Evolutionary conservation across 2,797 vertebrate genomes (phyloP).

Genomic region (Parotocinclus haroldoi): DNA sequence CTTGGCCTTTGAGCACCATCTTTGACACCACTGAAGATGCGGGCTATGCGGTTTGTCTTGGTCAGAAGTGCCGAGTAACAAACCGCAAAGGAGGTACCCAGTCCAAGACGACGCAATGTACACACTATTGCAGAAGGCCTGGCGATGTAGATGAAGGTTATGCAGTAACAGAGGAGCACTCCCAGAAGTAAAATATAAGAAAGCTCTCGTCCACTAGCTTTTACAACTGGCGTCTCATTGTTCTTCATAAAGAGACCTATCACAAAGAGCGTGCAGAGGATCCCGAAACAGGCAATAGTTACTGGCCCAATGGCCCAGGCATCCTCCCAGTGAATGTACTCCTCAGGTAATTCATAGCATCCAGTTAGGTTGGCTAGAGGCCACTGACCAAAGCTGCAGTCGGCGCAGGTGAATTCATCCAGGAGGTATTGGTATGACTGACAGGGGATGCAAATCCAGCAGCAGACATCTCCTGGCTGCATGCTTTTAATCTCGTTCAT

Average conservation of each 20-base stretch:
- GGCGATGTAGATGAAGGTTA: constrained; percentile 94
- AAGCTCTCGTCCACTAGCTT: constrained; percentile 93
- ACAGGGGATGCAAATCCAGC: constrained; percentile 97
- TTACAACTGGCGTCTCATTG: constrained; percentile 92
- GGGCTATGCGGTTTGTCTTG: constrained; percentile 96
- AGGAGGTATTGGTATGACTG: constrained; percentile 90
- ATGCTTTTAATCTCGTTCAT: constrained; percentile 96
- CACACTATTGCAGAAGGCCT: constrained; percentile 91
- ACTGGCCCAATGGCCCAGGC: constrained; percentile 94
- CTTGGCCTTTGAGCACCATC: constrained; percentile 90
- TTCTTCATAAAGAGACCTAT: constrained; percentile 86
- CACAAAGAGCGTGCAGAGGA: constrained; percentile 87
- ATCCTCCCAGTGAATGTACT: constrained; percentile 95
- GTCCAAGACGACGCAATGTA: constrained; percentile 85
- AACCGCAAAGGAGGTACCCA: constrained; percentile 92
- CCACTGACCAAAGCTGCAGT: constrained; percentile 91
- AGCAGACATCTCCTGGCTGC: constrained; percentile 97
- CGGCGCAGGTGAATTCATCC: constrained; percentile 92
- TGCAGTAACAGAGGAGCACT: constrained; percentile 95
- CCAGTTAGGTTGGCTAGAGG: constrained; percentile 87
- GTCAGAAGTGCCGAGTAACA: constrained; percentile 96
- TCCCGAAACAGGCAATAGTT: constrained; percentile 91
- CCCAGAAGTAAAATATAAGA: constrained; percentile 93
- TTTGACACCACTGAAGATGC: constrained; percentile 91
- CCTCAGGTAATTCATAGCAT: constrained; percentile 91